These are phyloP conservation scores for Hycleus phaleratus DNA, from an alignment of 1,140 invertebrate genomes.

Conservation along the genomic window DNA sequence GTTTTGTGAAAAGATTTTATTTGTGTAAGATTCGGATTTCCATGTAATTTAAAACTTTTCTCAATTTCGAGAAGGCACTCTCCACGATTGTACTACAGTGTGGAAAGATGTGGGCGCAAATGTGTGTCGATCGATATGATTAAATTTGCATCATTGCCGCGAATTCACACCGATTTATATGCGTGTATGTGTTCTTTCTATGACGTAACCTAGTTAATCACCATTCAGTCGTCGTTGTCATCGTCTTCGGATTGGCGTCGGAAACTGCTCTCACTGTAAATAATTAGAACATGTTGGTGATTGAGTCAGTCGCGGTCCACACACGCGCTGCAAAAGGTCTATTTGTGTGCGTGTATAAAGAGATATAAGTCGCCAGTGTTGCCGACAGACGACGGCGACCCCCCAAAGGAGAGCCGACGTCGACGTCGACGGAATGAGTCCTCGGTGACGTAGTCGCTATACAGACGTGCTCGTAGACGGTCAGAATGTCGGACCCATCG, in stretches of 20 bases:
- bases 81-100: no score
- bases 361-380: no score
- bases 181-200: no score
- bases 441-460: conserved; percentile 28
- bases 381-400: conserved; percentile 2
- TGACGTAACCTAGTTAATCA: conserved; percentile 24
- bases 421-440: neutral
- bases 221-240: neutral
- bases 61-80: no score
- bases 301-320: conserved; percentile 18
- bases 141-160: no score
- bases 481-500: conserved; percentile 34
- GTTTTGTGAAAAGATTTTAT: no score
- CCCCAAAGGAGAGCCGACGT: conserved; percentile 16
- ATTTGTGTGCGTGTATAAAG: no score
- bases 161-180: no score
- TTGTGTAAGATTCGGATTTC: no score
- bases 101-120: no score
- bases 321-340: conserved; percentile 6
- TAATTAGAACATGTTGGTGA: conserved; percentile 29
- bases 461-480: conserved; percentile 37
- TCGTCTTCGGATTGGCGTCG: conserved; percentile 12
- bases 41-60: no score
- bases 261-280: conserved; percentile 18
- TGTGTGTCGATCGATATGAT: no score